Percentiles rank a stretch among this genome's conserved stretches.
Conservation (phyloP, 2,797 vertebrate genomes). For the Labroides dimidiatus region DNA sequence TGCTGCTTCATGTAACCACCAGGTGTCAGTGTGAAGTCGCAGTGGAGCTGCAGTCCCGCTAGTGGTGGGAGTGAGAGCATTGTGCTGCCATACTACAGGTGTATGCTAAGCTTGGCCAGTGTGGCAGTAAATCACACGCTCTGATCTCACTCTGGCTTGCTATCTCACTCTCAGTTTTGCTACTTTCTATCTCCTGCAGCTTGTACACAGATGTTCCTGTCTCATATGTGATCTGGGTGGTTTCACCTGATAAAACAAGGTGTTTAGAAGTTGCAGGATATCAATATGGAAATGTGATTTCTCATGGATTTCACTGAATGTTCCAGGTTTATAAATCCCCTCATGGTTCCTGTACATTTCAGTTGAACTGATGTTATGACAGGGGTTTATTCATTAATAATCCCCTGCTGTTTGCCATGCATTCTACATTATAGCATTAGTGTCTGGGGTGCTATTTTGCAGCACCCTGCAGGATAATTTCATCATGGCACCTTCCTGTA, state of each 20-base stretch:
- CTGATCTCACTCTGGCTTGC: slow-evolving; percentile 17
- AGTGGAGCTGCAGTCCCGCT: slow-evolving; percentile 9
- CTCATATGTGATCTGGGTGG: slow-evolving; percentile 2
- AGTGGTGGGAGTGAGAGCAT: slow-evolving; percentile 19
- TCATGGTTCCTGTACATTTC: slow-evolving; percentile 37
- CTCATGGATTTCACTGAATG: slow-evolving; percentile 23
- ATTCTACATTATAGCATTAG: slow-evolving; percentile 55
- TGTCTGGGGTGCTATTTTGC: slow-evolving; percentile 57
- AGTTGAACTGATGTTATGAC: slow-evolving; percentile 39
- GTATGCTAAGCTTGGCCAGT: slow-evolving; percentile 43
- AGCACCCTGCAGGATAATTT: slow-evolving; percentile 62
- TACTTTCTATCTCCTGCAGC: slow-evolving; percentile 6
- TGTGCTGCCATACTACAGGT: slow-evolving; percentile 62
- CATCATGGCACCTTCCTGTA: slow-evolving; percentile 57
- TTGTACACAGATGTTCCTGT: slow-evolving; percentile 4
- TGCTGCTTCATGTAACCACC: slow-evolving; percentile 56
- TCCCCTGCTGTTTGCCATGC: slow-evolving; percentile 49
- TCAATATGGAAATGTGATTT: slow-evolving; percentile 30
- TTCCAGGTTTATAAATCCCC: slow-evolving; percentile 32
- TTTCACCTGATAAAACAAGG: slow-evolving; percentile 28
- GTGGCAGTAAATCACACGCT: slow-evolving; percentile 49
- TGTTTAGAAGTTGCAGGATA: slow-evolving; percentile 20
- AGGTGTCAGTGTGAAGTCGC: slow-evolving; percentile 75
- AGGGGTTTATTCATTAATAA: slow-evolving; percentile 65
- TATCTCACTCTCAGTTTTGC: slow-evolving; percentile 14